Evolutionary conservation across 2,888 invertebrate genomes (phyloP), one percentile per base, ranked within the genome.

Genomic region (Cacoxenus indagator): DNA sequence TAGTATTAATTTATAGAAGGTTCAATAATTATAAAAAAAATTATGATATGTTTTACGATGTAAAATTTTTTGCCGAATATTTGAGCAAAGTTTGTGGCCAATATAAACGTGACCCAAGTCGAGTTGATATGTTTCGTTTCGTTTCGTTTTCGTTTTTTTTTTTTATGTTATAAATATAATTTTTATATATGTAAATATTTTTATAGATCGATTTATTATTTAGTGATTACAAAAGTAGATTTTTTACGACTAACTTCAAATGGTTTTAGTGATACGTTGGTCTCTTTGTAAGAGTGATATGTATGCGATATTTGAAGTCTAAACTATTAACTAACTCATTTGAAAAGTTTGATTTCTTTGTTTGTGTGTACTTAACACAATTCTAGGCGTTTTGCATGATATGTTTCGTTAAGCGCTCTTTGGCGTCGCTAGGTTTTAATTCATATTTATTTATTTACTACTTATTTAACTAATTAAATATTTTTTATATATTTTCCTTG

Each of bases 241-340:
- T 45, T 37, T 46, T 55, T 67, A 26, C 46, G 55, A 70, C 37
- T 37, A 11, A 37, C 37, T 37, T 37, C 37, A 37, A 37, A 37
- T 37, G 37, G 14, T 14, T 24, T 27, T 65, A 67, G 68, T 72
- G 71, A 72, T 72, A 75, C 70, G 45, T 6, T n/a, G 69, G 73
- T 65, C 83, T 77, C 83, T 84, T 83, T 81, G 70, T 46, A 81
- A 84, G 84, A 82, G 81, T 84, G 83, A 83, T 83, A 83, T 83
- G 83, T 83, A 82, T 84, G 79, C 76, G 83, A 83, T 83, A 76
- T 74, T 69, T 74, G 76, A 73, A 75, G 59, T 68, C 27, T 72
- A 48, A 31, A 72, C 73, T 76, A 77, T 8, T 27, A 46, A 72
- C 78, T 83, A 83, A 65, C 72, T 76, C 79, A 81, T 81, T 71